These are phyloP conservation scores for Choristoneura fumiferana DNA, from an alignment of 1,140 invertebrate species.

Conservation along the genomic window DNA sequence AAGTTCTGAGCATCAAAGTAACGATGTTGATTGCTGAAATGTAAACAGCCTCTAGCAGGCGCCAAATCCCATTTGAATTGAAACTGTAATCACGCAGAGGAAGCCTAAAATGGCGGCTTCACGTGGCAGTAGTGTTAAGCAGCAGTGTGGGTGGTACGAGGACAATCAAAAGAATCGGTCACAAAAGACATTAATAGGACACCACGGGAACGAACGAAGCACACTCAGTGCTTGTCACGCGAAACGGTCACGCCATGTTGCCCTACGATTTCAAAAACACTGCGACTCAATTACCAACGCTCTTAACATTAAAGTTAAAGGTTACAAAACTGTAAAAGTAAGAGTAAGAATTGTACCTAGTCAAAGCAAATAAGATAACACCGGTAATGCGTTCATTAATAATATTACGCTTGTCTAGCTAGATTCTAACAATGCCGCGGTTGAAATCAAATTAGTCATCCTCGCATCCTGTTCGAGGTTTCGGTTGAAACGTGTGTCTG, in stretches of 20 bases:
- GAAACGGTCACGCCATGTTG: conserved; percentile 61
- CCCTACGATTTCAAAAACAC: conserved; percentile 49
- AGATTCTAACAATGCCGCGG: not conserved
- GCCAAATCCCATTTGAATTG: not conserved
- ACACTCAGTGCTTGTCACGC: conserved; percentile 53
- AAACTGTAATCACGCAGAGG: conserved; percentile 22
- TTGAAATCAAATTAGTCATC: conserved; percentile 5
- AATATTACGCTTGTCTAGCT: not conserved
- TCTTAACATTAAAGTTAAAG: conserved; percentile 30
- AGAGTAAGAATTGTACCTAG: not conserved
- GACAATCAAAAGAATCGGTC: conserved; percentile 43
- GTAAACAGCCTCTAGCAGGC: not conserved
- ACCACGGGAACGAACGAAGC: conserved; percentile 35
- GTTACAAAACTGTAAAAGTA: not conserved
- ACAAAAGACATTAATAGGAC: conserved; percentile 57
- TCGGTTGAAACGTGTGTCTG: no score
- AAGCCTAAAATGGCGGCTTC: conserved; percentile 17
- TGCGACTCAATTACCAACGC: conserved; percentile 45
- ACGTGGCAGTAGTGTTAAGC: conserved; percentile 8
- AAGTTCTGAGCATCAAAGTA: not conserved
- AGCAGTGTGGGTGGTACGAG: conserved; percentile 21
- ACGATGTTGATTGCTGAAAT: not conserved
- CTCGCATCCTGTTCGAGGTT: not conserved
- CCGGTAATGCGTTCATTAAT: not conserved
- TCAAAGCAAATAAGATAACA: not conserved